These are phyloP conservation scores for Drosophila saltans DNA, from an alignment of 1,140 invertebrate genomes.

Conservation along the genomic window DNA sequence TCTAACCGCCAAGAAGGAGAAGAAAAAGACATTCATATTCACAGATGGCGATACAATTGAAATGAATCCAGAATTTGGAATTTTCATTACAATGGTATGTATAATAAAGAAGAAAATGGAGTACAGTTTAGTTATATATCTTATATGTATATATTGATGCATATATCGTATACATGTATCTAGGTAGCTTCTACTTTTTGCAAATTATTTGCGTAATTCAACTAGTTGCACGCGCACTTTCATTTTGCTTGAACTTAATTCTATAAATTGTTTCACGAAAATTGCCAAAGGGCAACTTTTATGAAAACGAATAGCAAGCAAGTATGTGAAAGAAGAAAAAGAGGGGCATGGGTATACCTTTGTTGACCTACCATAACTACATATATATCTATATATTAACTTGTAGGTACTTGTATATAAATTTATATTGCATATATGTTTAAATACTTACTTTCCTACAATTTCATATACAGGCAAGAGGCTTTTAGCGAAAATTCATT, in stretches of 20 bases:
- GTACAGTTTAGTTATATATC: no score
- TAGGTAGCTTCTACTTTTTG: not conserved
- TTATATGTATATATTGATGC: no score
- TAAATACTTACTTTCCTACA: not conserved
- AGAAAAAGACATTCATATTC: conserved; percentile 94
- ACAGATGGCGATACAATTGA: conserved; percentile 97
- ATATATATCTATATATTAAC: not conserved
- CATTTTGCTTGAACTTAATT: conserved; percentile 23
- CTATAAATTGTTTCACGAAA: conserved; percentile 26
- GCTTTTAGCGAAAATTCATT: conserved; percentile 57
- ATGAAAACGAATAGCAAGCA: not conserved
- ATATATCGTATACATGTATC: not conserved
- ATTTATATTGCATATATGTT: no score
- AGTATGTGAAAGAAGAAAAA: conserved; percentile 9
- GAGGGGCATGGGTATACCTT: not conserved
- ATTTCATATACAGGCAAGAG: conserved; percentile 9
- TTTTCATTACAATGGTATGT: conserved; percentile 97
- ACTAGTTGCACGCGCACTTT: conserved; percentile 38
- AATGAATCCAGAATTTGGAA: conserved; percentile 97
- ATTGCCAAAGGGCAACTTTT: not conserved
- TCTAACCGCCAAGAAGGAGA: conserved; percentile 95
- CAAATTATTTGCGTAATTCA: conserved; percentile 38
- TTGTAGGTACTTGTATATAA: no score
- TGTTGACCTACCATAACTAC: conserved; percentile 4
- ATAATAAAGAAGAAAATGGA: no score